Base-by-base conservation (phyloP, 1,140 invertebrate genomes). In the Bradysia coprophila region DNA sequence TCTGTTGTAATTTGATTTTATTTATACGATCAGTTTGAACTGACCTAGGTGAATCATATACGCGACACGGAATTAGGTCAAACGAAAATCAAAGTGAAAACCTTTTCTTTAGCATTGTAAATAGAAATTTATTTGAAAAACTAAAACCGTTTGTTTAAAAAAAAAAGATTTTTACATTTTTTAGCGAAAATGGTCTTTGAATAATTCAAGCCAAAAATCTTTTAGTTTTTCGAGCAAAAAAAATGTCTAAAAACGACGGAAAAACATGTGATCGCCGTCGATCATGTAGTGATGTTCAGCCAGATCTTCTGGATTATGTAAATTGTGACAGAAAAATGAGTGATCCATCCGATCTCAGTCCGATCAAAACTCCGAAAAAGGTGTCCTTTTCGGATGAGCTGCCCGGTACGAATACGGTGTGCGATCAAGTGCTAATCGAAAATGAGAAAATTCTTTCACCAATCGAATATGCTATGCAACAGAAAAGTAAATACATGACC, bases 381-480 rank as follows among this genome's bases (percentile, higher is more conserved):
- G 38, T 39, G 15, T 39, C 38, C 6, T 39, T 39, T 39, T 39
- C 38, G 8, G 38, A 39, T 22, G 38, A 39, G n/a, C 16, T 39
- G 13, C 38, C 38, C 3, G 20, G 19, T 20, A 38, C 18, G 36
- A 13, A 34, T 15, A 34, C 18, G 4, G 11, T 16, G 4, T 13
- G 13, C n/a, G 5, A 15, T 16, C 28, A 31, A 31, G 18, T 34
- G 32, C 13, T 15, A 15, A 34, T 3, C 3, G 36, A 16, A 2
- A 38, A 20, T 38, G 4, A 38, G 21, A 36, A 6, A 36, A 36
- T 5, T 36, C 5, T 16, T 6, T 9, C 15, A 16, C 9, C 15
- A 9, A 36, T 36, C 5, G 33, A 36, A 36, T 36, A 9, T 11
- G 9, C 33, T 36, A 6, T 9, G 33, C 9, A 36, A 36, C 9